Base-by-base conservation (phyloP, 2,888 invertebrate genomes). In the Heliothis peltigera region DNA sequence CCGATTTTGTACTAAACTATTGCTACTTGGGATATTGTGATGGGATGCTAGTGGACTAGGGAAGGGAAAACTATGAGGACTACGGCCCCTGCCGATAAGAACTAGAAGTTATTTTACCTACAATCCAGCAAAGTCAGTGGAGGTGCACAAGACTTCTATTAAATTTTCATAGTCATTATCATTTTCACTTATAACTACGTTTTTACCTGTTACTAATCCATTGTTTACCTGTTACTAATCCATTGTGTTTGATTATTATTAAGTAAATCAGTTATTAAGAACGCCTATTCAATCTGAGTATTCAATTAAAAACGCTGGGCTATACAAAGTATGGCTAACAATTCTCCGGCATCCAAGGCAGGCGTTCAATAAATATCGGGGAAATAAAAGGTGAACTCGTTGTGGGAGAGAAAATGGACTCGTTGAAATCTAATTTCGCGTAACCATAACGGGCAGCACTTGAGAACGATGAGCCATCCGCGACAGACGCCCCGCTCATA, bases 341-440 rank as follows among this genome's bases (percentile, higher is more conserved):
- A 59, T 49, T 68, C 39, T 64, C 35, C 67, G 75, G 73, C 74
- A 79, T 80, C 79, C 77, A 63, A 72, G 69, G 76, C 78, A 82
- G 79, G 71, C 79, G 77, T 84, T 88, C 88, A 86, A 89, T 87
- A 87, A 88, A 87, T 86, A 87, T 87, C 82, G 84, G 84, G 85
- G 82, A 90, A 91, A 92, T 91, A 93, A 93, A 90, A 92, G 89
- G 87, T 89, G 85, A 86, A 86, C 81, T 81, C 85, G 83, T 86
- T 84, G 85, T 86, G 84, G 85, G 81, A 86, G 89, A 90, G 90
- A 92, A 93, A 92, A 91, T 88, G 84, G 92, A 91, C 94, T 95
- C 89, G 92, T 95, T 95, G 92, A 95, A 94, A 95, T 95, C 95
- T 95, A 95, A 95, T 95, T 95, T 95, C 93, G 91, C 95, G 93